phyloP scores from a whole-genome alignment of 2,888 invertebrate species.

The Tetragonula carbonaria region DNA sequence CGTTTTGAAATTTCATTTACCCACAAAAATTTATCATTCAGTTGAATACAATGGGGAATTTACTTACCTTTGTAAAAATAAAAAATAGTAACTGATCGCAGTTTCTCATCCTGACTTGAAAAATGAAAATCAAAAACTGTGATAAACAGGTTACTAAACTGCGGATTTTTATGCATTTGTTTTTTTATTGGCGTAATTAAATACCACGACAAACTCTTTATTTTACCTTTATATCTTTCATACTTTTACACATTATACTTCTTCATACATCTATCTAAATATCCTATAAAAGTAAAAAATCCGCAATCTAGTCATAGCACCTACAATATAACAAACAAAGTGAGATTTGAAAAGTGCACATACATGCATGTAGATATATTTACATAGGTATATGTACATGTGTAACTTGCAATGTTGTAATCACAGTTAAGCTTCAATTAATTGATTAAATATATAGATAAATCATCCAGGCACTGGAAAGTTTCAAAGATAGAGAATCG shows the following conservation, averaged over 20 bases:
- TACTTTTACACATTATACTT: no score
- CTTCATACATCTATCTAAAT: no score
- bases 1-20: background rate
- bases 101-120: background rate
- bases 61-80: background rate
- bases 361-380: no score
- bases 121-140: background rate
- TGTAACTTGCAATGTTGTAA: background rate
- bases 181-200: no score
- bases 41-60: no score
- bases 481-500: background rate
- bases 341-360: background rate
- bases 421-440: background rate
- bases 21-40: no score
- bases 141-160: background rate
- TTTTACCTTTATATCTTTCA: no score
- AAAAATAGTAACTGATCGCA: background rate
- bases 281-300: no score
- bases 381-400: background rate
- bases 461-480: background rate
- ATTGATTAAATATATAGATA: background rate
- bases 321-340: background rate
- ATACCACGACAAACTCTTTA: no score
- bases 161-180: no score
- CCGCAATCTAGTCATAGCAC: no score